phyloP scores from a whole-genome alignment of 2,888 invertebrate species.

The Chironomus tentans region DNA sequence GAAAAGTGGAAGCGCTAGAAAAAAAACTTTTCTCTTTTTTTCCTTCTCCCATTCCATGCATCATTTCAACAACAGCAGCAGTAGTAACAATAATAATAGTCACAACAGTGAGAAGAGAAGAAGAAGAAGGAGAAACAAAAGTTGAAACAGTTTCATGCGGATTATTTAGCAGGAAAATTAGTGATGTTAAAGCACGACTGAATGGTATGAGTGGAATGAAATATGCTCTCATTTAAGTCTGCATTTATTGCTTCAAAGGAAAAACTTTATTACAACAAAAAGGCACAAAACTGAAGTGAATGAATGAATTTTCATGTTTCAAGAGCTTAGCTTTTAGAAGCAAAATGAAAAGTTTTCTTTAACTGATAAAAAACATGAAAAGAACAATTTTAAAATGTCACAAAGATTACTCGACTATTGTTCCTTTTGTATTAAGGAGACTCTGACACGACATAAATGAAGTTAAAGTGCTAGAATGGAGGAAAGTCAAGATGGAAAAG shows the following conservation, averaged over 20 bases:
- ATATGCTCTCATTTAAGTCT: background rate
- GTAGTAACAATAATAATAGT: too few species aligned
- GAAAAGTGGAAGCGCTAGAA: background rate
- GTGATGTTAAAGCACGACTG: background rate
- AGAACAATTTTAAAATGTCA: constrained; percentile 1
- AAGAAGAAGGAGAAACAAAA: background rate
- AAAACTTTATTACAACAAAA: background rate
- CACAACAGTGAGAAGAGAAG: background rate
- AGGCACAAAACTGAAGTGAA: background rate
- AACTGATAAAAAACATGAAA: background rate
- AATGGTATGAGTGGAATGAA: background rate
- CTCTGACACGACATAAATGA: too few species aligned
- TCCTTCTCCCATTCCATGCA: too few species aligned
- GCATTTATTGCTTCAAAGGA: background rate
- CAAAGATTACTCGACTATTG: background rate
- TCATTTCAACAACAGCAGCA: too few species aligned
- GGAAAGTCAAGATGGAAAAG: too few species aligned
- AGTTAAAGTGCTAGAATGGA: too few species aligned
- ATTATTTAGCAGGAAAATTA: constrained; percentile 19
- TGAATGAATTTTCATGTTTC: background rate
- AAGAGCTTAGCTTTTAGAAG: background rate
- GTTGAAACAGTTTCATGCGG: background rate
- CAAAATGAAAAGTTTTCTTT: background rate
- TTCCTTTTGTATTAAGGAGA: too few species aligned
- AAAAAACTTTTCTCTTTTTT: too few species aligned